Evolutionary conservation across 2,888 invertebrate genomes (phyloP).

Genomic region (Drosophila formosana): DNA sequence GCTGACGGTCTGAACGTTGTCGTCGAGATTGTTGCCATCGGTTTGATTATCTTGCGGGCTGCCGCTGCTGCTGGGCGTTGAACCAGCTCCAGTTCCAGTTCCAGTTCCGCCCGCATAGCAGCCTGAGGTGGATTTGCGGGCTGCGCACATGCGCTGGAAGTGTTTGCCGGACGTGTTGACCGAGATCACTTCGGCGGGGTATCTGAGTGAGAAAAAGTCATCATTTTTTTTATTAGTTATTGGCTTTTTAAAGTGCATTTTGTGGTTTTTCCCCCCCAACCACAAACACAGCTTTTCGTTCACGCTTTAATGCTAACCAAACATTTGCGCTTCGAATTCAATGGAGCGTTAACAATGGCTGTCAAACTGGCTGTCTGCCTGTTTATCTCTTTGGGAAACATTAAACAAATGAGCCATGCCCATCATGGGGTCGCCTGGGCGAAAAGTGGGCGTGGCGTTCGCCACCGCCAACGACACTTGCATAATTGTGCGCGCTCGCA

Average conservation of each 20-base stretch:
- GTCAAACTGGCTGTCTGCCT: conserved; percentile 12
- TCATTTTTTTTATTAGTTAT: not conserved
- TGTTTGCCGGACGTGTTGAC: conserved; percentile 95
- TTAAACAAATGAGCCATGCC: conserved; percentile 74
- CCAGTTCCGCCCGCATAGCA: conserved; percentile 71
- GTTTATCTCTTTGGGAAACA: conserved; percentile 21
- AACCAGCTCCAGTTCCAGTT: conserved; percentile 13
- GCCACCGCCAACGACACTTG: conserved; percentile 65
- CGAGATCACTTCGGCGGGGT: conserved; percentile 94
- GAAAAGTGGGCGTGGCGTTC: conserved; percentile 28
- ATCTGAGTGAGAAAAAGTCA: conserved; percentile 86
- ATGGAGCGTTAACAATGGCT: conserved; percentile 62
- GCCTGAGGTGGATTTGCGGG: conserved; percentile 90
- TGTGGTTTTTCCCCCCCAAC: conserved; percentile 18
- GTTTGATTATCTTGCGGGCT: conserved; percentile 68
- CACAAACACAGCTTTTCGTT: conserved; percentile 23
- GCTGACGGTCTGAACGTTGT: conserved; percentile 88
- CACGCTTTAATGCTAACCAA: conserved; percentile 62
- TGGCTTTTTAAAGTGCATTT: conserved; percentile 58
- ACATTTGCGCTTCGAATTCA: conserved; percentile 71
- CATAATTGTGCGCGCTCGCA: conserved; percentile 73
- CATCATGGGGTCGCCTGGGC: conserved; percentile 15
- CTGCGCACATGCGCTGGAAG: conserved; percentile 95
- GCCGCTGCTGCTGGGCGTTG: conserved; percentile 62
- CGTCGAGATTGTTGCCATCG: conserved; percentile 84